Evolutionary conservation across 2,888 invertebrate species (phyloP).

Genomic region (Platerodrilus igneus): DNA sequence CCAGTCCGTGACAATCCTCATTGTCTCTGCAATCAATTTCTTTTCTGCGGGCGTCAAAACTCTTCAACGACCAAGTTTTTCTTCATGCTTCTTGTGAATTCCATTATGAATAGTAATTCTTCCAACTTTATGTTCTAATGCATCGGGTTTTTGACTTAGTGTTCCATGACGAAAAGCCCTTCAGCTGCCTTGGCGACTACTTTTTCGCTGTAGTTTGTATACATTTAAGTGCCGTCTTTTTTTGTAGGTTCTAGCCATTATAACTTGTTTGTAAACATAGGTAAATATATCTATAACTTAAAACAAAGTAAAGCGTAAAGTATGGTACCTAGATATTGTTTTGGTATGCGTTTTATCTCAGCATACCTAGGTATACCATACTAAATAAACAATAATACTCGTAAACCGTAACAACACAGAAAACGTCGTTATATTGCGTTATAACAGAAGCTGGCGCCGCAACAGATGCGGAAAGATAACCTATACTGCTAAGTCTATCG

Average conservation of each 20-base stretch:
- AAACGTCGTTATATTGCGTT: conserved; percentile 1
- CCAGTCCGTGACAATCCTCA: conserved; percentile 9
- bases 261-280: no score
- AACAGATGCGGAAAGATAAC: no score
- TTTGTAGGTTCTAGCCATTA: conserved; percentile 5
- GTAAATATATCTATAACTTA: no score
- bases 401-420: not conserved
- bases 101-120: conserved; percentile 11
- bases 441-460: no score
- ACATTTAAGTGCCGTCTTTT: not conserved
- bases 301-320: no score
- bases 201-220: conserved; percentile 13
- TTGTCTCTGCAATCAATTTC: conserved; percentile 5
- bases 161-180: no score
- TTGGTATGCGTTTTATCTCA: not conserved
- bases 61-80: conserved; percentile 3
- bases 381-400: not conserved
- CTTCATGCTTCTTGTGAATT: conserved; percentile 6
- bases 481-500: no score
- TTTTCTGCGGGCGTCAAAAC: conserved; percentile 5
- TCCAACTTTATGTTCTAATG: conserved; percentile 9
- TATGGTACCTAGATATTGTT: no score
- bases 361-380: conserved; percentile 2
- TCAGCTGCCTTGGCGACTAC: no score
- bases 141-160: conserved; percentile 1